Base-by-base conservation (phyloP, 1,140 invertebrate genomes). In the Orussus abietinus region DNA sequence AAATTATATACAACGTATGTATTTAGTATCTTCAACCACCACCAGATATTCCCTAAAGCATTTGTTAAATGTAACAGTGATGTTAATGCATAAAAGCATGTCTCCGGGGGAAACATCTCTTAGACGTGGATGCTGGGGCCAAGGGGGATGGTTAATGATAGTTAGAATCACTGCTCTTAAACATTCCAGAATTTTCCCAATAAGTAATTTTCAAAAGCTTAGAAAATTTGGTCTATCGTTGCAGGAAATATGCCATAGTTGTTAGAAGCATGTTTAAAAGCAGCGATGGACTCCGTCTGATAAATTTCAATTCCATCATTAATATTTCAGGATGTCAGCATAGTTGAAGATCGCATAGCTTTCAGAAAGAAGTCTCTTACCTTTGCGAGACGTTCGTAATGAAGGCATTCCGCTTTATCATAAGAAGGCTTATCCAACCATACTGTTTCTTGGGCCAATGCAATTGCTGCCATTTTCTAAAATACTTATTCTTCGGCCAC, bases 361-460 rank as follows among this genome's bases (percentile, higher is more conserved):
- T n/a, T n/a, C n/a, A n/a, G n/a, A n/a, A n/a, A n/a, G n/a, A n/a
- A n/a, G 35, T 50, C 42, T 50, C 55, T 69, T 66, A 74, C 72
- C 67, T 77, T 77, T 9, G 63, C 59, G 13, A 73, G 53, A 28
- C 51, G 46, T 59, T 75, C 71, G 42, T 69, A 69, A 51, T 75
- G 67, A 11, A 59, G 44, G 9, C 69, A 55, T 51, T 79, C 77
- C 21, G 77, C 77, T 64, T 68, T 72, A 32, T 78, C 77, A 54
- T 70, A 78, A 12, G 64, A 57, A 37, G 66, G 62, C 50, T 78
- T 76, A 10, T 77, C 68, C 31, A 70, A 57, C 77, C 77, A 79
- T 13, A 78, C 57, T 44, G 62, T 70, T 47, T 77, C 76, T 30
- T 62, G 58, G 38, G 64, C 48, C 31, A 75, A 47, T 45, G 64